Base-by-base conservation (phyloP, 1,140 invertebrate species). In the Chironomus striatipennis region DNA sequence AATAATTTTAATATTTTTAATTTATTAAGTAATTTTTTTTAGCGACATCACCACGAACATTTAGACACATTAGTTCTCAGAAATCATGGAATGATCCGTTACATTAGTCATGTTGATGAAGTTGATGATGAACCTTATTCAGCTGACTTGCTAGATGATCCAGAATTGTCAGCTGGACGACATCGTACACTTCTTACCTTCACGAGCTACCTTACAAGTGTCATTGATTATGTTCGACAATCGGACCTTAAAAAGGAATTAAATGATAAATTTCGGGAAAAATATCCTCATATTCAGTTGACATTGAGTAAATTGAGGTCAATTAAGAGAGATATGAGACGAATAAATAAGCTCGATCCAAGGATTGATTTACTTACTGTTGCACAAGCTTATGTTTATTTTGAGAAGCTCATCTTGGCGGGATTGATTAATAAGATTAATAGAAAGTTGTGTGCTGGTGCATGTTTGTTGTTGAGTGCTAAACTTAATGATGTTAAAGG, bases 401-500 rank as follows among this genome's bases (percentile, higher is more conserved):
- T 98, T 85, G 97, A 99, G 83, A 97, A 97, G 80, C 85, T 99
- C 7, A 96, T 98, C 79, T 84, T 98, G 57, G 90, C 91, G 75
- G 94, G 93, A 81, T 83, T 97, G 47, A 94, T 99, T 15, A 97
- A 95, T 78, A 99, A 98, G 84, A 90, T 93, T 80, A 98, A 98
- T 80, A 87, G 96, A 21, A 98, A 98, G 84, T 85, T 97, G 43
- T 97, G 95, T 83, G 96, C 96, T 70, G 96, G 95, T 73, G 96
- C 96, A 24, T 97, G 96, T 84, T 85, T 99, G 65, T 83, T 98
- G 15, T 84, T 99, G 2, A 94, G 95, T 43, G 95, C 96, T 47
- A 99, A 99, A 84, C 87, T 99, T 75, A 98, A 98, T 82, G 97
- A 99, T 81, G 91, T 97, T 21, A 98, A 98, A 84, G 95, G 96